Conservation (phyloP, 2,797 vertebrate species). For the Pogoniulus pusillus region DNA sequence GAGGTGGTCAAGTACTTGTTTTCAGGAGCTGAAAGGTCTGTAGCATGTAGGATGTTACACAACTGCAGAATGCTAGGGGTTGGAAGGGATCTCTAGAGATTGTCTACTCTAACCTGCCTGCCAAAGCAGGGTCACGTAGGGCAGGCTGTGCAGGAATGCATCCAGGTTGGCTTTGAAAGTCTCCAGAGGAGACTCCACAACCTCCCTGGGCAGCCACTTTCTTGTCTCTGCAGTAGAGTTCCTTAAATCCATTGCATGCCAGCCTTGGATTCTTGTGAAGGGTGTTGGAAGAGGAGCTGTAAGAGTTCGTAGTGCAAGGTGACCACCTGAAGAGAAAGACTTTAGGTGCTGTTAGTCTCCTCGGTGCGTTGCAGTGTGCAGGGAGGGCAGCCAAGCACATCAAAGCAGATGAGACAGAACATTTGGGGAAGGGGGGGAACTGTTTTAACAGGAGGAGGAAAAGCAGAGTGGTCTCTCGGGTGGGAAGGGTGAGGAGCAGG, state of each 20-base stretch:
- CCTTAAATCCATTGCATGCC: background rate
- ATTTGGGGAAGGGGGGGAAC: background rate
- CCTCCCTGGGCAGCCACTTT: background rate
- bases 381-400: rapidly evolving
- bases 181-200: too few species aligned
- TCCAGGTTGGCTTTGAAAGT: too few species aligned
- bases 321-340: background rate
- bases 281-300: background rate
- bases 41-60: background rate
- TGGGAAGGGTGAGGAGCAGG: background rate
- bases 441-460: background rate
- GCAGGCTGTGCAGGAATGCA: too few species aligned
- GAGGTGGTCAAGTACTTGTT: background rate
- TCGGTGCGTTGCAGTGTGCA: background rate
- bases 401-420: background rate
- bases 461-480: background rate
- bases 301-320: background rate
- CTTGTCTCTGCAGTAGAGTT: background rate
- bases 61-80: too few species aligned
- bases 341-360: background rate
- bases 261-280: background rate
- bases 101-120: too few species aligned
- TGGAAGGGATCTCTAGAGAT: too few species aligned
- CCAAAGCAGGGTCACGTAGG: too few species aligned
- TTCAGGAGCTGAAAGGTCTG: background rate